A percentile compares a stretch with the other conserved stretches of the same genome.
phyloP scores from a whole-genome alignment of 2,797 vertebrate species.

The Nyctalus aviator region DNA sequence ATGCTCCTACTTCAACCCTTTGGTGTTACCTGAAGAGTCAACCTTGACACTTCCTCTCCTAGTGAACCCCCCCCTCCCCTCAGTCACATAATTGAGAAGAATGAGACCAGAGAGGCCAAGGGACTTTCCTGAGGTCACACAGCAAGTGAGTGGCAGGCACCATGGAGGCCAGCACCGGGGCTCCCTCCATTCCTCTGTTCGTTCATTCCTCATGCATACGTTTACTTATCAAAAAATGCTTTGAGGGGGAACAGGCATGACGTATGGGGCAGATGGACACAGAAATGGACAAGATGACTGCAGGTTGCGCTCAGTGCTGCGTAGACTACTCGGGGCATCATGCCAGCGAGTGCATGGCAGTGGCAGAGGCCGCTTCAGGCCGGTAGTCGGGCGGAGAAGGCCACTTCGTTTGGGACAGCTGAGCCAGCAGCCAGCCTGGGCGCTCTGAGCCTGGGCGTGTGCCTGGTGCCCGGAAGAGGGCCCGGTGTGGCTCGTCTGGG shows the following conservation, averaged over 20 bases:
- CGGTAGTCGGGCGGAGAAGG: background rate
- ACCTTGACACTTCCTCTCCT: background rate
- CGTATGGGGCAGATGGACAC: background rate
- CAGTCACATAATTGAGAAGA: background rate
- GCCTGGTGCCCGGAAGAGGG: background rate
- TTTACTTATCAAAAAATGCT: background rate
- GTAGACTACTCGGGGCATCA: accelerated
- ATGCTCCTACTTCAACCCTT: background rate
- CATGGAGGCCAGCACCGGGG: background rate
- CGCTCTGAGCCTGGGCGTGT: background rate
- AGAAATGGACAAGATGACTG: background rate
- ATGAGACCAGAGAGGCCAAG: background rate
- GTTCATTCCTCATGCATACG: background rate
- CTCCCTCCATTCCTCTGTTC: background rate
- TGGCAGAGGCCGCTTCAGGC: background rate
- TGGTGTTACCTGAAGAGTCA: background rate
- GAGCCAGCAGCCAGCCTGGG: background rate
- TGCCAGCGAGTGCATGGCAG: background rate
- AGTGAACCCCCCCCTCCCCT: background rate
- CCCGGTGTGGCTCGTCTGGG: background rate
- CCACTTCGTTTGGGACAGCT: background rate
- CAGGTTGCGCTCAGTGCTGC: accelerated
- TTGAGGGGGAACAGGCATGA: background rate
- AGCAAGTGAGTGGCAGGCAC: background rate
- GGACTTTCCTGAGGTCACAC: background rate